A percentile compares a stretch with the other conserved stretches of the same genome.
Conservation (phyloP, 2,888 invertebrate genomes). For the Kryphioiulus occultus region DNA sequence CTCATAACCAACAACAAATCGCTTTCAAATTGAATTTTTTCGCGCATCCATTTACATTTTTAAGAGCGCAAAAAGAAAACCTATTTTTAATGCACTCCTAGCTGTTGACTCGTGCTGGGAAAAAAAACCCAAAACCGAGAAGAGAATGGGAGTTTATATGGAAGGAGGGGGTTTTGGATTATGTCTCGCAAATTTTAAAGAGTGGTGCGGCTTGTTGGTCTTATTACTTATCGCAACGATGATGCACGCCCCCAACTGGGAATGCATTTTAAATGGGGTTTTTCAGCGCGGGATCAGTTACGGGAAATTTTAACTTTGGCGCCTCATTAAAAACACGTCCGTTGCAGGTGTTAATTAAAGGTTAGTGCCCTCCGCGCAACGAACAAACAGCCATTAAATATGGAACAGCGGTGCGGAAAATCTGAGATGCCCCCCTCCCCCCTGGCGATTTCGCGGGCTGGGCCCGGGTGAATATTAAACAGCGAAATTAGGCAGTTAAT, state of each 20-base stretch:
- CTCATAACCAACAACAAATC: constrained; percentile 35
- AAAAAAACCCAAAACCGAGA: background rate
- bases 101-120: background rate
- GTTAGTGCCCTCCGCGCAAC: constrained; percentile 1
- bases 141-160: background rate
- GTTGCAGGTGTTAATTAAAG: constrained; percentile 20
- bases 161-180: background rate
- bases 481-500: background rate
- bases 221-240: constrained; percentile 11
- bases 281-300: background rate
- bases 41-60: constrained; percentile 31
- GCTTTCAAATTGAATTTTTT: constrained; percentile 31
- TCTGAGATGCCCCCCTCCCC: background rate
- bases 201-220: background rate
- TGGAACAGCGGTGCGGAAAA: background rate
- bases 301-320: background rate
- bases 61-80: constrained; percentile 22
- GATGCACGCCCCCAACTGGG: constrained; percentile 6
- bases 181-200: background rate
- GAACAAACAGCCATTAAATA: background rate
- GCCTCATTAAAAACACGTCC: background rate
- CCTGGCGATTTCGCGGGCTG: background rate
- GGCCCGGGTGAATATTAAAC: background rate
- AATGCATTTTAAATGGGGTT: background rate
- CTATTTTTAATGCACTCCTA: background rate